Percentiles rank a stretch among this genome's conserved stretches.
Evolutionary conservation across 1,140 invertebrate species (phyloP).

Genomic region (Drosophila albomicans): DNA sequence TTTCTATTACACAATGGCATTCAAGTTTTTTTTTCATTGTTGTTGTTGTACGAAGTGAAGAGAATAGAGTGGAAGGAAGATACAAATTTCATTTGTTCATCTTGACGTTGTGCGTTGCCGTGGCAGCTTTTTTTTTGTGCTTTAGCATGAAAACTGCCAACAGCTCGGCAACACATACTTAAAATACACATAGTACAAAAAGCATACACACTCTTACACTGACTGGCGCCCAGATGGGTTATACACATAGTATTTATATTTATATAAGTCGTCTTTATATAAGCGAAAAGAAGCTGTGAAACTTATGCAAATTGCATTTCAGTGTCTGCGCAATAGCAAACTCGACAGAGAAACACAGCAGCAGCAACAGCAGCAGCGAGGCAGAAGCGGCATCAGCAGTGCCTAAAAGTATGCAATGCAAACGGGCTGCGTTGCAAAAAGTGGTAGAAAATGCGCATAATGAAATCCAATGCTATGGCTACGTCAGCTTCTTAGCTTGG

Average conservation of each 20-base stretch:
- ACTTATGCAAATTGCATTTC: conserved; percentile 84
- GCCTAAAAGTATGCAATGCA: conserved; percentile 80
- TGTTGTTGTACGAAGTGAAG: neutral
- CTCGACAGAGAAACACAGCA: conserved; percentile 65
- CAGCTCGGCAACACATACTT: conserved; percentile 80
- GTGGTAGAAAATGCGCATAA: conserved; percentile 80
- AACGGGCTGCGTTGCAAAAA: conserved; percentile 70
- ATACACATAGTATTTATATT: conserved; percentile 82
- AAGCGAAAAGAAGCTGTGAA: conserved; percentile 82
- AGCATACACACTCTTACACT: conserved; percentile 10
- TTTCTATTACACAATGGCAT: conserved; percentile 57
- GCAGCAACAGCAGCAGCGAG: conserved; percentile 35
- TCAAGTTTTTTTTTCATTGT: neutral
- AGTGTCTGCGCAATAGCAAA: conserved; percentile 77
- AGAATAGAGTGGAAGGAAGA: conserved; percentile 52
- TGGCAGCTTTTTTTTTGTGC: conserved; percentile 22
- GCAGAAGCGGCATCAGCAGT: conserved; percentile 13
- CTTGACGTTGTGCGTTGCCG: conserved; percentile 21
- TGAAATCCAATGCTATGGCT: conserved; percentile 76
- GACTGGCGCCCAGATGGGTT: conserved; percentile 56
- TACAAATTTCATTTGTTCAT: conserved; percentile 69
- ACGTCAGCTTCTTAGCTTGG: conserved; percentile 69
- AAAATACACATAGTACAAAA: conserved; percentile 47
- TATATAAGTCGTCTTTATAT: conserved; percentile 78
- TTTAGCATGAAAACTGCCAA: conserved; percentile 70